phyloP scores from a whole-genome alignment of 2,113 vertebrate species.

The Cryptotis parvus region DNA sequence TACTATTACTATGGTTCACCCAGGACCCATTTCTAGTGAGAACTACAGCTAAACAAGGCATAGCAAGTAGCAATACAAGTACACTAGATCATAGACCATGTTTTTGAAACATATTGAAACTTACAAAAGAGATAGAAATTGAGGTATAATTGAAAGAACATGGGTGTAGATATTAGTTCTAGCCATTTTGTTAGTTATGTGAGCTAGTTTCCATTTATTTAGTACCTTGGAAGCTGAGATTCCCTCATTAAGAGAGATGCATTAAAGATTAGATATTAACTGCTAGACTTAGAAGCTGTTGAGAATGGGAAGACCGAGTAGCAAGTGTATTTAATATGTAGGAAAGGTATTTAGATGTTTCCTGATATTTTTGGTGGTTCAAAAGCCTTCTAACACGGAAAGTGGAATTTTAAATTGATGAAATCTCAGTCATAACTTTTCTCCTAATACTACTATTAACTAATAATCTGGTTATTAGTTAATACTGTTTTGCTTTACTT shows the following conservation, averaged over 20 bases:
- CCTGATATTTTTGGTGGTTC: not conserved
- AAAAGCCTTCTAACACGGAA: not conserved
- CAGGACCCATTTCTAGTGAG: not conserved
- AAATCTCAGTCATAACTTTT: not conserved
- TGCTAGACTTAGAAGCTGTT: not conserved
- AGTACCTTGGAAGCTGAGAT: not conserved
- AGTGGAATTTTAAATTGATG: not conserved
- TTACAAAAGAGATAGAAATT: conserved; percentile 10
- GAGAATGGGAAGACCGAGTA: too few species aligned
- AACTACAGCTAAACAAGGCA: not conserved
- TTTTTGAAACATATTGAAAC: not conserved
- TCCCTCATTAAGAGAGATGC: not conserved
- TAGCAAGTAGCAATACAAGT: not conserved
- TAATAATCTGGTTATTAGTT: too few species aligned
- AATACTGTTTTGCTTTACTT: not conserved
- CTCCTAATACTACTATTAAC: not conserved
- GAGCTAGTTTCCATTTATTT: not conserved
- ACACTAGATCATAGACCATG: not conserved
- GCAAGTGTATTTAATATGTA: not conserved
- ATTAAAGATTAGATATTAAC: not conserved
- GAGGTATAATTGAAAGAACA: not conserved
- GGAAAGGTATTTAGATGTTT: not conserved
- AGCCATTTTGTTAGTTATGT: not conserved
- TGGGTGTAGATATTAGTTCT: not conserved
- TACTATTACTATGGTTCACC: not conserved